These are phyloP conservation scores for Tupaia tana DNA, from an alignment of 2,113 vertebrate genomes.

Conservation along the genomic window DNA sequence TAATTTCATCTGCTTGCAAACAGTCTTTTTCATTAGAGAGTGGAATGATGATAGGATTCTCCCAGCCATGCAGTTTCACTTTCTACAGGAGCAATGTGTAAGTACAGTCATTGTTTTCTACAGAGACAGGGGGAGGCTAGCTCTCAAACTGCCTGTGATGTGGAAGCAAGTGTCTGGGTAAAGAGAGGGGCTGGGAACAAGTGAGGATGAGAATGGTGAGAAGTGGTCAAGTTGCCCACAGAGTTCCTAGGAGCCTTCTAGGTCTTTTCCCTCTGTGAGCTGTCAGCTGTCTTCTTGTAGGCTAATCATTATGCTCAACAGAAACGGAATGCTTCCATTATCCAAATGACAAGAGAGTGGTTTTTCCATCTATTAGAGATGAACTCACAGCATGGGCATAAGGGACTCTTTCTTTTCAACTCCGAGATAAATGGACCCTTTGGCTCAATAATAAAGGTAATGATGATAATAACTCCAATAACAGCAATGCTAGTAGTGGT, in stretches of 20 bases:
- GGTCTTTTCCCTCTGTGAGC: conserved; percentile 75
- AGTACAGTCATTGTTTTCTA: conserved; percentile 89
- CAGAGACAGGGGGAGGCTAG: conserved; percentile 79
- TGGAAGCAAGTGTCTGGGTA: conserved; percentile 49
- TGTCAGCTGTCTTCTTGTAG: conserved; percentile 74
- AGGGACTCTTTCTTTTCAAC: conserved; percentile 18
- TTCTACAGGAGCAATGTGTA: conserved; percentile 88
- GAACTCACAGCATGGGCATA: conserved; percentile 51
- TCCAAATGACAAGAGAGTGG: conserved; percentile 60
- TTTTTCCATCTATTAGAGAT: conserved; percentile 72
- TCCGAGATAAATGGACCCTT: conserved; percentile 36
- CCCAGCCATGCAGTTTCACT: conserved; percentile 90
- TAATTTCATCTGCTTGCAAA: conserved; percentile 97
- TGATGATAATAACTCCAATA: not conserved
- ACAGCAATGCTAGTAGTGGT: not conserved
- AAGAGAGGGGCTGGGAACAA: not conserved
- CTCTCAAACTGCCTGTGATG: conserved; percentile 84
- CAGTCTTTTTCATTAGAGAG: conserved; percentile 94
- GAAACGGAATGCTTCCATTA: conserved; percentile 74
- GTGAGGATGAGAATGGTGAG: not conserved
- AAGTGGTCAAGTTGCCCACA: conserved; percentile 62
- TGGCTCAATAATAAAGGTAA: conserved; percentile 5
- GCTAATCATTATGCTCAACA: conserved; percentile 82
- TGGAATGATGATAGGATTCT: conserved; percentile 92
- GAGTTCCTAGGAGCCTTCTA: conserved; percentile 72